Conservation (phyloP, 2,797 vertebrate genomes). For the Myripristis jacobus region DNA sequence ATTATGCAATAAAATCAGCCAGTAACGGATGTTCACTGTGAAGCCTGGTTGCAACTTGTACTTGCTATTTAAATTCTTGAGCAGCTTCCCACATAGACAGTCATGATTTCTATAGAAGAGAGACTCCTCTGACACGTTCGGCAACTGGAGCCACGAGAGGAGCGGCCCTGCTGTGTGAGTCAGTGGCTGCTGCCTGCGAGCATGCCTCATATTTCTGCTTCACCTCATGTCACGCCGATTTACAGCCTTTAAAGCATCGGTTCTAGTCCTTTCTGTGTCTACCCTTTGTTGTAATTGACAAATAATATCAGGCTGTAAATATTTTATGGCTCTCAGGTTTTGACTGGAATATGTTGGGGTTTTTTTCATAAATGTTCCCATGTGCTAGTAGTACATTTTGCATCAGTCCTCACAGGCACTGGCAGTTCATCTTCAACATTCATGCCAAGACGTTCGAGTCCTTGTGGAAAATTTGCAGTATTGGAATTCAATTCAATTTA, state of each 20-base stretch:
- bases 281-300: conserved; percentile 38
- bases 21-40: conserved; percentile 39
- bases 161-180: conserved; percentile 7
- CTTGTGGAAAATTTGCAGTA: not conserved
- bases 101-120: conserved; percentile 27
- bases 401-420: conserved; percentile 22
- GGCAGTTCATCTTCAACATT: conserved; percentile 22
- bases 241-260: conserved; percentile 40
- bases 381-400: conserved; percentile 32
- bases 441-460: not conserved
- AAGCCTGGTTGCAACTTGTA: conserved; percentile 12
- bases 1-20: conserved; percentile 52
- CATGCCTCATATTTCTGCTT: conserved; percentile 29
- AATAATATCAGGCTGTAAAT: not conserved
- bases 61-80: conserved; percentile 22
- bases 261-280: conserved; percentile 30
- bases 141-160: conserved; percentile 10
- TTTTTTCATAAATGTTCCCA: conserved; percentile 34
- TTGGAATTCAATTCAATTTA: not conserved
- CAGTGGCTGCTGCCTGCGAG: conserved; percentile 16
- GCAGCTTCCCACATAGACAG: conserved; percentile 4
- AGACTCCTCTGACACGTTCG: not conserved
- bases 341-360: conserved; percentile 3
- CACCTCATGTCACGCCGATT: conserved; percentile 43
- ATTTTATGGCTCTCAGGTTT: conserved; percentile 28